These are phyloP conservation scores for Andricus curvator DNA, from an alignment of 2,888 invertebrate species.

Conservation along the genomic window DNA sequence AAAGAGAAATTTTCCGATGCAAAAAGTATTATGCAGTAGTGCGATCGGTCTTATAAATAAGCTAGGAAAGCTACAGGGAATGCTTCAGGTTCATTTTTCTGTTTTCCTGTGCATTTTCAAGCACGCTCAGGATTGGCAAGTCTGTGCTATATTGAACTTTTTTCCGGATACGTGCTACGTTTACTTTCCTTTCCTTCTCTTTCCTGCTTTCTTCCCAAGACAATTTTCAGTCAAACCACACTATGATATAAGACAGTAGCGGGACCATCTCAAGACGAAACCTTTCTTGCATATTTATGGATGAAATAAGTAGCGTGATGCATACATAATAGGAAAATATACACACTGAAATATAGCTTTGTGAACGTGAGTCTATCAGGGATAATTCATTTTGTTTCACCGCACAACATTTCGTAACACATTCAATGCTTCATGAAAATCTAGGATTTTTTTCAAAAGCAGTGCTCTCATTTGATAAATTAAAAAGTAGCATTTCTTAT, in stretches of 20 bases:
- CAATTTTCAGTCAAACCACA: constrained; percentile 38
- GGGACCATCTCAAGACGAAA: constrained; percentile 29
- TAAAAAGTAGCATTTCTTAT: too few species aligned
- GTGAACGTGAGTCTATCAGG: constrained; percentile 4
- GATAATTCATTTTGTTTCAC: background rate
- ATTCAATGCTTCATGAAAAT: background rate
- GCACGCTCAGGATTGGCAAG: constrained; percentile 25
- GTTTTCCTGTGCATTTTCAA: constrained; percentile 32
- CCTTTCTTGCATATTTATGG: constrained; percentile 36
- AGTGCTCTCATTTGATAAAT: too few species aligned
- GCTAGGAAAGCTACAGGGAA: background rate
- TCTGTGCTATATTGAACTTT: constrained; percentile 21
- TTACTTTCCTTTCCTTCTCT: constrained; percentile 9
- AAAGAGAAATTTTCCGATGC: background rate
- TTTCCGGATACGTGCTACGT: constrained; percentile 23
- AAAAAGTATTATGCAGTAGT: background rate
- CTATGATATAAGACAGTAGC: constrained; percentile 26
- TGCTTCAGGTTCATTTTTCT: constrained; percentile 31
- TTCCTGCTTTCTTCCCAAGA: constrained; percentile 21
- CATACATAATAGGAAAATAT: constrained; percentile 16
- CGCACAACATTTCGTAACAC: background rate
- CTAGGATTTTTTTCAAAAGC: too few species aligned
- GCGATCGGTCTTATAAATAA: constrained; percentile 32
- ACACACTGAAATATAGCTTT: background rate
- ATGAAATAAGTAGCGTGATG: constrained; percentile 23